These are phyloP conservation scores for Myodes glareolus DNA, from an alignment of 2,113 vertebrate species.

Conservation along the genomic window DNA sequence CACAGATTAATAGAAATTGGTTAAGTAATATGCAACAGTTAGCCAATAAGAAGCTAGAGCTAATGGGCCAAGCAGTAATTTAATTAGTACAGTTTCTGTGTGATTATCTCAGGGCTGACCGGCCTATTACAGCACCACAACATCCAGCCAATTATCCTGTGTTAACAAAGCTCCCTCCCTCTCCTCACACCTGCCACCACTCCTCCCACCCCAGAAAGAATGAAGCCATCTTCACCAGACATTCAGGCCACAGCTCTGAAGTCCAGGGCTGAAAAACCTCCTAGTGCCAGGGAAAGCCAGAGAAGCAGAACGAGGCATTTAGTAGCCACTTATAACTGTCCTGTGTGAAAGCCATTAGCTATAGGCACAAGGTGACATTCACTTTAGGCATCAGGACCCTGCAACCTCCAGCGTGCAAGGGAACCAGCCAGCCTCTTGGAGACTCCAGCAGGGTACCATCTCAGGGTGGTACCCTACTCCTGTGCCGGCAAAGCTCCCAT, in stretches of 20 bases:
- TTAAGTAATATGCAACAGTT: too few species aligned
- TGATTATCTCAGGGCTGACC: too few species aligned
- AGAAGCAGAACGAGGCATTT: not conserved
- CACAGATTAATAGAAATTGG: too few species aligned
- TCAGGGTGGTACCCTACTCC: rapidly evolving
- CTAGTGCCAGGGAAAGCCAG: not conserved
- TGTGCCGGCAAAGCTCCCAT: not conserved
- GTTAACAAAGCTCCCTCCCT: not conserved
- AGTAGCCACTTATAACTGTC: not conserved
- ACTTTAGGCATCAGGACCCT: not conserved
- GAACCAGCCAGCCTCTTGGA: not conserved
- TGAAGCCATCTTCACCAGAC: not conserved
- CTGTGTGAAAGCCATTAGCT: not conserved
- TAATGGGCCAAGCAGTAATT: too few species aligned
- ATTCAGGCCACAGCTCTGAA: not conserved
- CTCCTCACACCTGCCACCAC: not conserved
- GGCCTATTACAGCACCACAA: not conserved
- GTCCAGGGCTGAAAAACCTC: too few species aligned
- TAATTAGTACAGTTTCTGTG: too few species aligned
- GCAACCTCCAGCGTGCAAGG: not conserved
- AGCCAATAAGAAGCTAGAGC: too few species aligned
- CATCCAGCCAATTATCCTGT: not conserved
- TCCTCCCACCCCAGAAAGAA: not conserved
- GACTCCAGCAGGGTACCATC: not conserved
- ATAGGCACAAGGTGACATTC: not conserved